Evolutionary conservation across 2,888 invertebrate genomes (phyloP), one percentile per base, ranked within the genome.

Genomic region (Parnassius smintheus): DNA sequence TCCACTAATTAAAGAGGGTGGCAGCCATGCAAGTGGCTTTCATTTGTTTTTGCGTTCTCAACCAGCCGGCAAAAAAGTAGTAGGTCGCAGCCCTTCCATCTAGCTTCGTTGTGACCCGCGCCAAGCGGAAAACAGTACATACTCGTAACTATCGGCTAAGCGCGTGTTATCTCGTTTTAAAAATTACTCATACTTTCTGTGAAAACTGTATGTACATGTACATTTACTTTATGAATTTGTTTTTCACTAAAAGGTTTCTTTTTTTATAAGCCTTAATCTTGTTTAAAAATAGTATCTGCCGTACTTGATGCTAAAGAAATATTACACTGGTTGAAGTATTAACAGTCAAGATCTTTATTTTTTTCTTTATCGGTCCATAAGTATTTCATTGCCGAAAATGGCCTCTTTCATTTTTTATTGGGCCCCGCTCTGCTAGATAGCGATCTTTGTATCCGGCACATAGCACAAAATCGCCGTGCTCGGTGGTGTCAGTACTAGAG

Each of bases 1-100:
- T 69, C 65, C 68, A 70, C 73, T 76, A 75, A 76, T 75, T 75
- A 76, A 75, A 73, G 69, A 68, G 75, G 75, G 75, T 73, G 72
- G 73, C 67, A 69, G 70, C 72, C 70, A 68, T 72, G 71, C 70
- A 70, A 72, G 71, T 71, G 70, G 68, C 66, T 64, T 72, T 69
- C 72, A 68, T 72, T 74, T 72, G 75, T 73, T 72, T 76, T 72
- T 74, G 69, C 71, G 64, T 67, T 64, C 63, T 56, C 66, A 65
- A 62, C 63, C 61, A 59, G 63, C 66, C 52, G 44, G 68, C 58
- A 69, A 69, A 71, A 67, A 72, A 67, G 62, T 46, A 45, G 52
- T 55, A 65, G 66, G 62, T 66, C 48, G 62, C 65, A 64, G 64
- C 66, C 65, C 65, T 66, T 35, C 62, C 66, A 65, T 67, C 68